Conservation (phyloP, 2,888 invertebrate genomes). For the Trimorus sp. region DNA sequence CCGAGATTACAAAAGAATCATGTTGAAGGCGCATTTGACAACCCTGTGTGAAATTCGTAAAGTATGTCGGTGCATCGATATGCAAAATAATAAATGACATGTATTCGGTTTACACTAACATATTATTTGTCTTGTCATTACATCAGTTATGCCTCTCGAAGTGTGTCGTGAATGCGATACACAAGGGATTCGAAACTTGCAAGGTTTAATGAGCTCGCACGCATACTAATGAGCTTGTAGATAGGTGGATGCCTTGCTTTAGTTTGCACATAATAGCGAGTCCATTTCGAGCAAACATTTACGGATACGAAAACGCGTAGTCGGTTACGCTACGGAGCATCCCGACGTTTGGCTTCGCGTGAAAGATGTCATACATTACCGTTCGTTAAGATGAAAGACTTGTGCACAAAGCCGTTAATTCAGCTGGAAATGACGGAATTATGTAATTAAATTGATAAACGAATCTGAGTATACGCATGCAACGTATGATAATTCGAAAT, state of each 20-base stretch:
- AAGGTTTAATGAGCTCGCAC: conserved; percentile 78
- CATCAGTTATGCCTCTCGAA: conserved; percentile 55
- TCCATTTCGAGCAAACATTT: conserved; percentile 73
- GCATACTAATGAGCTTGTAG: conserved; percentile 80
- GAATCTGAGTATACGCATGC: too few relatives aligned
- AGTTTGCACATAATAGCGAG: conserved; percentile 79
- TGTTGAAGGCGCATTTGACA: too few relatives aligned
- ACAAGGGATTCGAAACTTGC: conserved; percentile 78
- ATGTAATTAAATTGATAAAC: too few relatives aligned
- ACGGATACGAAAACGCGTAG: conserved; percentile 43
- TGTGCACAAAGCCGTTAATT: conserved; percentile 36
- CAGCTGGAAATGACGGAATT: too few relatives aligned
- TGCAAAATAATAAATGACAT: conserved; percentile 36
- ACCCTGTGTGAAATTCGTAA: neutral
- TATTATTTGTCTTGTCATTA: conserved; percentile 55
- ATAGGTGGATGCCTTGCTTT: conserved; percentile 78
- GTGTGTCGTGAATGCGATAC: conserved; percentile 78
- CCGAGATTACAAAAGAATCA: too few relatives aligned
- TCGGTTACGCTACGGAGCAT: conserved; percentile 22
- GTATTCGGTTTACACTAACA: conserved; percentile 43
- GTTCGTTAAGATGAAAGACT: conserved; percentile 20
- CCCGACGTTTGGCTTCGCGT: conserved; percentile 32
- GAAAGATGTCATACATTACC: conserved; percentile 34
- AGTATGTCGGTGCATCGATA: conserved; percentile 36
- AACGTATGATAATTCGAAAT: too few relatives aligned